Base-by-base conservation (phyloP, 1,140 invertebrate genomes). In the Drosophila kikkawai region DNA sequence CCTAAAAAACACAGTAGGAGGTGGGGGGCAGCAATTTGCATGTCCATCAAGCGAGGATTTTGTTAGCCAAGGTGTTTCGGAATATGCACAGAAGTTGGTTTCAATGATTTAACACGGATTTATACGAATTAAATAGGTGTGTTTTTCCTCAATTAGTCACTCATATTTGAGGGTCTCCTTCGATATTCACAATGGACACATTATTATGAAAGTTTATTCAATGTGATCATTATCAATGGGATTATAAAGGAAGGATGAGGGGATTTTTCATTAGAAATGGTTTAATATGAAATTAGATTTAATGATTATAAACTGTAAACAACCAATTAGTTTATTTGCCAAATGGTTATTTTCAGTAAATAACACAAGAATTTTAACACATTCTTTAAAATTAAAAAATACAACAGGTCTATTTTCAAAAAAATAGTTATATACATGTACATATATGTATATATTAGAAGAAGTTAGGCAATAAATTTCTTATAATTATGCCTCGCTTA, bases 11-110 rank as follows among this genome's bases (percentile, higher is more conserved):
- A 15, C 50, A 17, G n/a, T 26, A n/a, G 37, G 32, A 58, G 42
- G 29, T 32, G 37, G 8, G 29, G 37, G 37, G 8, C 17, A 32
- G 17, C 32, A 67, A 55, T 70, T 73, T 71, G 44, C 66, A 42
- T 59, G 70, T 26, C 53, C 56, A 71, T 73, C 44, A 71, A 48
- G 39, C 56, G 32, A 51, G 36, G 47, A 42, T 53, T 44, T 65
- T 50, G 32, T 39, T 48, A 32, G 42, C 34, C 37, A 48, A 44
- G 60, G 39, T 63, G 59, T 63, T 19, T 12, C 5, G 12, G 8
- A 37, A 37, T 32, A 15, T 34, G n/a, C 42, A 68, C 22, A 56
- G 26, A 37, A 64, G 36, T 17, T 47, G 32, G 9, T 45, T 32
- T 45, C 22, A 58, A 44, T 45, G 56, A 61, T 44, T 66, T 66